These are phyloP conservation scores for Lophochroa leadbeateri DNA, from an alignment of 2,113 vertebrate genomes.

Conservation along the genomic window DNA sequence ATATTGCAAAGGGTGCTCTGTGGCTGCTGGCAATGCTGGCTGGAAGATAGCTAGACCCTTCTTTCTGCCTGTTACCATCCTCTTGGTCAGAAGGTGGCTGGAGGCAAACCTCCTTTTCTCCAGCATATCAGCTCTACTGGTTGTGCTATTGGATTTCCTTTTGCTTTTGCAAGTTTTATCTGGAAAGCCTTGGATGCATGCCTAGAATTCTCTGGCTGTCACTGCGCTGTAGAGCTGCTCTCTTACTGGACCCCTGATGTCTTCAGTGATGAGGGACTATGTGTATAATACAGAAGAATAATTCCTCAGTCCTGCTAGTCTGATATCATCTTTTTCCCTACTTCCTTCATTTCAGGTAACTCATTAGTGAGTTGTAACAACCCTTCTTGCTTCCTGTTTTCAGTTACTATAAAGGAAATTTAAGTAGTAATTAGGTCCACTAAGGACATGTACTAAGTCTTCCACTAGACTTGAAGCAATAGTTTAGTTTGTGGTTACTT, in stretches of 20 bases:
- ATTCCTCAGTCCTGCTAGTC: not conserved
- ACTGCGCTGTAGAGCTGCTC: not conserved
- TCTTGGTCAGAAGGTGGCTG: not conserved
- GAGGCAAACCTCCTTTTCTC: not conserved
- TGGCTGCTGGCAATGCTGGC: not conserved
- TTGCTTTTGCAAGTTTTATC: not conserved
- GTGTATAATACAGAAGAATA: fast-evolving
- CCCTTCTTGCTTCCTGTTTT: not conserved
- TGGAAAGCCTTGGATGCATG: not conserved
- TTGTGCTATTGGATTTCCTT: not conserved
- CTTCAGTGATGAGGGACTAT: not conserved
- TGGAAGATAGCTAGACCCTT: not conserved
- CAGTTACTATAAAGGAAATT: not conserved
- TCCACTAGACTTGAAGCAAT: not conserved
- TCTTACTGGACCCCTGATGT: not conserved
- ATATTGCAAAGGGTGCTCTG: not conserved
- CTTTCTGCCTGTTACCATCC: not conserved
- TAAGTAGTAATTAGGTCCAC: not conserved
- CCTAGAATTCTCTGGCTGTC: not conserved
- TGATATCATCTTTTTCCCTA: not conserved
- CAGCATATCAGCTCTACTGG: not conserved
- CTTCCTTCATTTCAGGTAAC: not conserved
- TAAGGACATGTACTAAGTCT: not conserved
- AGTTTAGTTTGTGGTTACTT: not conserved
- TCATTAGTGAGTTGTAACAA: not conserved